Conservation (phyloP, 2,797 vertebrate genomes). For the Amblyraja radiata region DNA sequence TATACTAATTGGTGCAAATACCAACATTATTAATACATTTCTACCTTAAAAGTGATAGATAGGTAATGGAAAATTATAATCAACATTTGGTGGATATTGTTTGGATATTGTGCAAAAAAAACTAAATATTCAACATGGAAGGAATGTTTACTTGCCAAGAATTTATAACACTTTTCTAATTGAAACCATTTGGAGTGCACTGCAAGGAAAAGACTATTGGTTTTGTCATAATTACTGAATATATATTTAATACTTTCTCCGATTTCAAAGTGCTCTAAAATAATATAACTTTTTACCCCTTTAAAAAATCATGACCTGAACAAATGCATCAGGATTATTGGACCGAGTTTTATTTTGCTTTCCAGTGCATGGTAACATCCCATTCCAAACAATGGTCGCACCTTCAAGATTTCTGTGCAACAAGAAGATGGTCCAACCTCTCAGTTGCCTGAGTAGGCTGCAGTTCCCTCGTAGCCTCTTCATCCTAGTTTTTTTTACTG, state of each 20-base stretch:
- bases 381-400: too few species aligned
- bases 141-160: neutral
- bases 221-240: neutral
- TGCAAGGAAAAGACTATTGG: neutral
- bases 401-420: too few species aligned
- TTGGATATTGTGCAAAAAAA: neutral
- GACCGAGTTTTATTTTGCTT: too few species aligned
- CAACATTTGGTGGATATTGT: too few species aligned
- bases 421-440: too few species aligned
- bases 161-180: neutral
- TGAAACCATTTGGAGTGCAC: neutral
- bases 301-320: neutral
- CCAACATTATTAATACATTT: neutral
- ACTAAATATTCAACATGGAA: neutral
- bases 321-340: neutral
- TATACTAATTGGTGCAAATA: too few species aligned
- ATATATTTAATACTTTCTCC: neutral
- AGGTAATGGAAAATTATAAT: neutral
- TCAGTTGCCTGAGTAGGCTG: too few species aligned
- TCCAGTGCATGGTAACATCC: too few species aligned
- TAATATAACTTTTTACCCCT: neutral
- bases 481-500: too few species aligned
- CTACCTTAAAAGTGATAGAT: neutral
- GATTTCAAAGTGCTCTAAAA: neutral
- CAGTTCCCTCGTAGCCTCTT: too few species aligned